Evolutionary conservation across 2,888 invertebrate genomes (phyloP), one percentile per base, ranked within the genome.

Genomic region (Leucoma salicis): DNA sequence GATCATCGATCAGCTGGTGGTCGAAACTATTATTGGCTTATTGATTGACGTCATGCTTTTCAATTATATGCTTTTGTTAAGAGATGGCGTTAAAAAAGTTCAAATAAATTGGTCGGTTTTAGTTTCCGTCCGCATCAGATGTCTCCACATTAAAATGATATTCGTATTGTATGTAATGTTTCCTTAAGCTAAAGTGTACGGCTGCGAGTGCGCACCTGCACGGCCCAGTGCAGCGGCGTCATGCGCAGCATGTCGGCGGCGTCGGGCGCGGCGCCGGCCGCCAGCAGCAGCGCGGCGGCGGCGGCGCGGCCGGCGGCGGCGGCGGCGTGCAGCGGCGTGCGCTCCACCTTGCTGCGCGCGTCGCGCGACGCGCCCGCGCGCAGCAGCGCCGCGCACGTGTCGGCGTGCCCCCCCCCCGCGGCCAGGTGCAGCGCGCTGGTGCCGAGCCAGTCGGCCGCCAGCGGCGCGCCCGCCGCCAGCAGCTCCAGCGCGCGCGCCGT

Each of bases 211-310:
- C 0, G 15, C 28, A 39, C 39, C 39, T 96, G 95, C 29, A 95
- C 95, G 4, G 98, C 97, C 98, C 98, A 98, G 87, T 98, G 98
- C 42, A 98, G 90, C 27, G 98, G 96, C 29, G 97, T 97, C 97
- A 86, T 87, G 59, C 70, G 75, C 63, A 87, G 73, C 82, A 86
- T 74, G 78, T 88, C 87, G 47, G 81, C 63, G 62, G 50, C 57
- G 73, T 81, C 78, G 6, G 59, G 62, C 4, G 49, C 54, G 14
- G 85, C 84, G 60, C 82, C 82, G 51, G 74, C 69, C 36, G 54
- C 66, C 50, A 84, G 73, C 74, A 98, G 96, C 55, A 97, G 66
- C 60, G 93, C 91, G 7, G 94, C 95, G 60, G 96, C 94, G 47
- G 91, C 90, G 41, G 92, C 84, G 80, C 97, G 95, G 0, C 97